Percentiles rank a stretch among this genome's conserved stretches.
phyloP scores from a whole-genome alignment of 2,797 vertebrate genomes.

The Oreochromis mossambicus region DNA sequence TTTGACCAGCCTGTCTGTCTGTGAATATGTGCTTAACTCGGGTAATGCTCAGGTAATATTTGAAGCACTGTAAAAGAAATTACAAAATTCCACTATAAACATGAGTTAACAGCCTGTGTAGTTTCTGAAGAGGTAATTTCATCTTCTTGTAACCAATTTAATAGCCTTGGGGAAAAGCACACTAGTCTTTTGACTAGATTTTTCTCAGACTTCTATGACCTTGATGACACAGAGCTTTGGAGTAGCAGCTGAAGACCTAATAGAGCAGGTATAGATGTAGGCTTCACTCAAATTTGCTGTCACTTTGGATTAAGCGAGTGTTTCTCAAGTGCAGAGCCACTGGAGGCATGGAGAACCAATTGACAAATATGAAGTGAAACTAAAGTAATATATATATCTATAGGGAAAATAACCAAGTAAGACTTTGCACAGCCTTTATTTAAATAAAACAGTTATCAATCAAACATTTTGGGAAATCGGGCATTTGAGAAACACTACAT shows the following conservation, averaged over 20 bases:
- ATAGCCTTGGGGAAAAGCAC: background rate
- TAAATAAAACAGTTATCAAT: background rate
- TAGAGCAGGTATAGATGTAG: background rate
- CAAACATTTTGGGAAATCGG: background rate
- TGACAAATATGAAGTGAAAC: background rate
- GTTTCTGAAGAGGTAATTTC: background rate
- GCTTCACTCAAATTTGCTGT: background rate
- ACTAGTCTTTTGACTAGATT: background rate
- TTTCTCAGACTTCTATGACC: background rate
- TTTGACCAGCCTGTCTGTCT: background rate
- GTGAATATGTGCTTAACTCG: background rate
- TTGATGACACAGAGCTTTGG: background rate
- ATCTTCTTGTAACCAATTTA: background rate
- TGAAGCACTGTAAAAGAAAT: background rate
- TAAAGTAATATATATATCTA: background rate
- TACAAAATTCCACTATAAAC: background rate
- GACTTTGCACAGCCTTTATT: background rate
- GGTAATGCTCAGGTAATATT: background rate
- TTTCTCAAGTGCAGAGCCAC: background rate
- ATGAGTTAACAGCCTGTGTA: background rate
- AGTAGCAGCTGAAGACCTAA: background rate
- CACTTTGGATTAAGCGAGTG: background rate
- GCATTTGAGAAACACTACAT: background rate
- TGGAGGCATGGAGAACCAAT: fast-evolving
- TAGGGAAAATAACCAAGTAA: background rate